Conservation (phyloP, 1,140 invertebrate genomes). For the Calephelis virginiensis region DNA sequence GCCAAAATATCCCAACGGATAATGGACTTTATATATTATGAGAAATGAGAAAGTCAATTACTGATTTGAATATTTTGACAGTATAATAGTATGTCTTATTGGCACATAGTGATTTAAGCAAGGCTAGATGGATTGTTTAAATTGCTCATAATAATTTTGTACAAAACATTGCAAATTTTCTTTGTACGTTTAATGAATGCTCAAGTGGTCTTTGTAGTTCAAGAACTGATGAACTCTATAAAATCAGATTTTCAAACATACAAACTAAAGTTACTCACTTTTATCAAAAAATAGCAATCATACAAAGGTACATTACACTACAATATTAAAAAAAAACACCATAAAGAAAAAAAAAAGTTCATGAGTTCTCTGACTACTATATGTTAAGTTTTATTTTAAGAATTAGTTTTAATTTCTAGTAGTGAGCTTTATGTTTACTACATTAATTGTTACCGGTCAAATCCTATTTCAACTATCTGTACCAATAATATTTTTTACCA, state of each 20-base stretch:
- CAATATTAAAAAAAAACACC: too few relatives aligned
- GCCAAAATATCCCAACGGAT: too few relatives aligned
- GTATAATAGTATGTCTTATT: not conserved
- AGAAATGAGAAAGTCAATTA: too few relatives aligned
- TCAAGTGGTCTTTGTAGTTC: not conserved
- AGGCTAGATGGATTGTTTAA: not conserved
- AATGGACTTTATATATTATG: too few relatives aligned
- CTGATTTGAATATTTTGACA: not conserved
- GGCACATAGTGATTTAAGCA: not conserved
- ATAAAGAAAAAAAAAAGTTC: too few relatives aligned
- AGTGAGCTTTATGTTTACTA: not conserved
- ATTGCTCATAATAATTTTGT: not conserved
- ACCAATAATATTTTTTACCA: not conserved
- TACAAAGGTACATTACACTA: too few relatives aligned
- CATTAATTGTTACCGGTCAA: not conserved
- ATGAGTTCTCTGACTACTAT: too few relatives aligned
- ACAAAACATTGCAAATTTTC: not conserved
- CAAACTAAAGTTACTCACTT: not conserved
- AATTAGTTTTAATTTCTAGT: not conserved
- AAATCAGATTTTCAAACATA: not conserved
- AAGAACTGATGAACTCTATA: conserved; percentile 1
- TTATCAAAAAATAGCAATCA: too few relatives aligned
- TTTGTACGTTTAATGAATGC: not conserved
- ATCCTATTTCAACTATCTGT: not conserved
- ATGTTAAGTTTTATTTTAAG: not conserved